These are phyloP conservation scores for Tyrannus savana DNA, from an alignment of 2,113 vertebrate genomes.

Conservation along the genomic window DNA sequence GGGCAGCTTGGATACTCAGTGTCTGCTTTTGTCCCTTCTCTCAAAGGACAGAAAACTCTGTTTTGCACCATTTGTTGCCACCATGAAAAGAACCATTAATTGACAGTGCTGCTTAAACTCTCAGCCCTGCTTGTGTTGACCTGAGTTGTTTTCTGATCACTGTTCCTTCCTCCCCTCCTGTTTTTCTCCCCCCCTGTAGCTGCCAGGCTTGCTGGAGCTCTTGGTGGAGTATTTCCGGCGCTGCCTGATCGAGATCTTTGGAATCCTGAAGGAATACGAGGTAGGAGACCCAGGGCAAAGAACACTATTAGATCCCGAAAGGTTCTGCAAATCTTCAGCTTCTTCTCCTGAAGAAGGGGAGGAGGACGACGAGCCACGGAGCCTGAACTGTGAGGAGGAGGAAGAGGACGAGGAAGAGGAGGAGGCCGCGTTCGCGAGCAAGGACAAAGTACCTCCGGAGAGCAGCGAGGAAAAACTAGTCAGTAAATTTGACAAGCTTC, in stretches of 20 bases:
- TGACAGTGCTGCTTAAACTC: not conserved
- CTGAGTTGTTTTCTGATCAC: slow-evolving; percentile 4
- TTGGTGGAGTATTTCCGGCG: slow-evolving; percentile 97
- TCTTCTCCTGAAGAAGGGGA: slow-evolving; percentile 74
- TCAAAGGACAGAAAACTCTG: not conserved
- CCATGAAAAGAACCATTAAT: not conserved
- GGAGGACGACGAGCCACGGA: slow-evolving; percentile 73
- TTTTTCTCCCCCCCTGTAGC: slow-evolving; percentile 70
- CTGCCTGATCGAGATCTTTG: slow-evolving; percentile 98
- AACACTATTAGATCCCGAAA: slow-evolving; percentile 90
- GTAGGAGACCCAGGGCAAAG: slow-evolving; percentile 96
- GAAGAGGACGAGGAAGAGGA: slow-evolving; percentile 81
- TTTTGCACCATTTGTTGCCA: not conserved
- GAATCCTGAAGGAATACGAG: slow-evolving; percentile 96
- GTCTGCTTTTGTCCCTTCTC: not conserved
- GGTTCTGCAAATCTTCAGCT: slow-evolving; percentile 80
- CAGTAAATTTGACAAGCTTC: slow-evolving; percentile 98
- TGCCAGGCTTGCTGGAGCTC: slow-evolving; percentile 94
- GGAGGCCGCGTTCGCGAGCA: slow-evolving; percentile 76
- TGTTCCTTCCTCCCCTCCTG: slow-evolving; percentile 22
- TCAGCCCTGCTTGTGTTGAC: not conserved
- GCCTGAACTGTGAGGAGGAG: slow-evolving; percentile 72
- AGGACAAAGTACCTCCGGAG: slow-evolving; percentile 74
- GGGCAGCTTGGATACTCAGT: not conserved
- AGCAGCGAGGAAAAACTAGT: slow-evolving; percentile 82